A percentile compares a stretch with the other conserved stretches of the same genome.
Conservation (phyloP, 53 echinoderm and acorn worm genomes). For the Stichopus horrens region DNA sequence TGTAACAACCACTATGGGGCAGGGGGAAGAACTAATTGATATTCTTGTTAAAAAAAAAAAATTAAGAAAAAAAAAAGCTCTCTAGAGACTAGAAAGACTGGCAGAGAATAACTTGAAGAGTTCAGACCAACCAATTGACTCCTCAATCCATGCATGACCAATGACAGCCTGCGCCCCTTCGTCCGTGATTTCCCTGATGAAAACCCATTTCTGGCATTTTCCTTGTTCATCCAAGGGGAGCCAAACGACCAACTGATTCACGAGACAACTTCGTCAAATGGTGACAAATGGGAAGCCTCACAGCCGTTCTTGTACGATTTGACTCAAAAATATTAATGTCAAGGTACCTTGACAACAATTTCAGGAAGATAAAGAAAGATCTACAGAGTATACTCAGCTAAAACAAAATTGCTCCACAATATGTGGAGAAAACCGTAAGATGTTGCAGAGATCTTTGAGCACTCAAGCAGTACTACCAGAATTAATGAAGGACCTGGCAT, state of each 20-base stretch:
- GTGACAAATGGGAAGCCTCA: slow-evolving; percentile 18
- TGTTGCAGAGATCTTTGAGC: too few species aligned
- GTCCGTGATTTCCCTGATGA: slow-evolving; percentile 42
- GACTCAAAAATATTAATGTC: slow-evolving; percentile 5
- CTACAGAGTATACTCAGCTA: too few species aligned
- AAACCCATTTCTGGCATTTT: slow-evolving; percentile 38
- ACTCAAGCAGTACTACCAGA: too few species aligned
- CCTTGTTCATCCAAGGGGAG: slow-evolving; percentile 27
- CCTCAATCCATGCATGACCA: slow-evolving; percentile 37
- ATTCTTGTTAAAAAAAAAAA: not conserved
- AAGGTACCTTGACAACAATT: slow-evolving; percentile 14
- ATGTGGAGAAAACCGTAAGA: too few species aligned
- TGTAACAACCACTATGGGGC: not conserved
- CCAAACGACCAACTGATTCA: slow-evolving; percentile 17
- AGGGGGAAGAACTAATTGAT: slow-evolving; percentile 40
- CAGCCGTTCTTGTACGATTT: not conserved
- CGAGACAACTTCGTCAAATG: slow-evolving; percentile 6
- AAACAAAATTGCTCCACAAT: too few species aligned
- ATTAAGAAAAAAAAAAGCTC: not conserved
- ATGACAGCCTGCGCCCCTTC: slow-evolving; percentile 42
- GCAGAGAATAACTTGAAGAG: slow-evolving; percentile 32
- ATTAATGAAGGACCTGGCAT: too few species aligned
- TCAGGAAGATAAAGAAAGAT: not conserved
- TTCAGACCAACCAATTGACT: slow-evolving; percentile 45
- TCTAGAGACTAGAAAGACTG: slow-evolving; percentile 13